phyloP scores from a whole-genome alignment of 2,888 invertebrate genomes.

The Spatulosminthurus flaviceps region DNA sequence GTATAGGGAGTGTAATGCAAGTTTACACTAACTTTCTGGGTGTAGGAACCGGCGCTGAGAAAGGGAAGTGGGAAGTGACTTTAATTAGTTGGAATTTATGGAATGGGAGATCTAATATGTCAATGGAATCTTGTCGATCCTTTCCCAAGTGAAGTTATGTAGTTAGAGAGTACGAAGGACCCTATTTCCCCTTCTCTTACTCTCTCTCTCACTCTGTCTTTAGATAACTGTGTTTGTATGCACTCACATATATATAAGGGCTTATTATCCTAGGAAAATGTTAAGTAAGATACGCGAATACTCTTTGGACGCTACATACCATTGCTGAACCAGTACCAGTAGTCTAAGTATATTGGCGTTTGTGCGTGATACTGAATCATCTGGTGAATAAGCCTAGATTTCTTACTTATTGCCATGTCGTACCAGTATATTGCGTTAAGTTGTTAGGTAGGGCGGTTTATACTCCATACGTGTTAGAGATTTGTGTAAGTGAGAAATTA shows the following conservation, averaged over 20 bases:
- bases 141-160: background rate
- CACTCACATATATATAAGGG: too few relatives aligned
- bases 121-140: constrained; percentile 39
- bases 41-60: background rate
- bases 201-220: constrained; percentile 8
- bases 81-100: constrained; percentile 56
- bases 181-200: background rate
- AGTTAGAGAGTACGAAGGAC: background rate
- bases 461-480: background rate
- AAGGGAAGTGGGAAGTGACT: constrained; percentile 45
- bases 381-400: too few relatives aligned
- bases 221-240: background rate
- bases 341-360: too few relatives aligned
- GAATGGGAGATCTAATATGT: constrained; percentile 49
- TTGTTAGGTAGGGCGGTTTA: background rate
- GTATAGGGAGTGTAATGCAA: background rate
- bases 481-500: constrained; percentile 3
- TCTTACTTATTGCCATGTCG: background rate
- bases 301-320: too few relatives aligned
- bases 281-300: too few relatives aligned
- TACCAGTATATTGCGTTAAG: background rate
- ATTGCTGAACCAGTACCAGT: too few relatives aligned
- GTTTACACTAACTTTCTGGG: background rate
- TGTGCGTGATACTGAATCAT: background rate
- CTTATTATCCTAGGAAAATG: too few relatives aligned